Evolutionary conservation across 2,888 invertebrate species (phyloP).

Genomic region (Aethes cnicana): DNA sequence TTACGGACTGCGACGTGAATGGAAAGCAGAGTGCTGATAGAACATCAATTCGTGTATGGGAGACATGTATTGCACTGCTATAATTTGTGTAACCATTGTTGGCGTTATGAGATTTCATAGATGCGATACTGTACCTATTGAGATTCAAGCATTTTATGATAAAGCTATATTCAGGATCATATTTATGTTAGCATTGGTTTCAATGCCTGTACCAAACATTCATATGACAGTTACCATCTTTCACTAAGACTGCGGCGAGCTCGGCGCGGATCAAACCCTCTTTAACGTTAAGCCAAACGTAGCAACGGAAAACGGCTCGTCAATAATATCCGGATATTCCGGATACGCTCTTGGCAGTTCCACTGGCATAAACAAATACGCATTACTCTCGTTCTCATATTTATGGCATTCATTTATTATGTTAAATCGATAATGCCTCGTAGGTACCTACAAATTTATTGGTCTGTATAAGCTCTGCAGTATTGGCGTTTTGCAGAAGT

Average conservation of each 20-base stretch:
- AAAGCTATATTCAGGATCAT: too few relatives aligned
- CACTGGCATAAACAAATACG: conserved; percentile 30
- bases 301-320: conserved; percentile 6
- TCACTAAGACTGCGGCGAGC: neutral
- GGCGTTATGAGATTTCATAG: neutral
- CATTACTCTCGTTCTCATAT: conserved; percentile 29
- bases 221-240: too few relatives aligned
- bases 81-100: neutral
- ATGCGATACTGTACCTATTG: neutral
- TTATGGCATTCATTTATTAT: conserved; percentile 33
- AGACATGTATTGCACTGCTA: conserved; percentile 2
- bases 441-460: too few relatives aligned
- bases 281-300: conserved; percentile 3
- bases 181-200: neutral
- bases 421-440: conserved; percentile 19
- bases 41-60: neutral
- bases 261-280: conserved; percentile 9
- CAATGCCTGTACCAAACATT: neutral
- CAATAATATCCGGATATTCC: conserved; percentile 14
- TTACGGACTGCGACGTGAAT: conserved; percentile 5
- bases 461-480: neutral
- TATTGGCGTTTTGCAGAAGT: neutral
- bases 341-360: conserved; percentile 12
- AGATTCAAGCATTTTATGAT: too few relatives aligned
- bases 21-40: conserved; percentile 3